phyloP scores from a whole-genome alignment of 2,888 invertebrate genomes.

The Malachius bipustulatus region DNA sequence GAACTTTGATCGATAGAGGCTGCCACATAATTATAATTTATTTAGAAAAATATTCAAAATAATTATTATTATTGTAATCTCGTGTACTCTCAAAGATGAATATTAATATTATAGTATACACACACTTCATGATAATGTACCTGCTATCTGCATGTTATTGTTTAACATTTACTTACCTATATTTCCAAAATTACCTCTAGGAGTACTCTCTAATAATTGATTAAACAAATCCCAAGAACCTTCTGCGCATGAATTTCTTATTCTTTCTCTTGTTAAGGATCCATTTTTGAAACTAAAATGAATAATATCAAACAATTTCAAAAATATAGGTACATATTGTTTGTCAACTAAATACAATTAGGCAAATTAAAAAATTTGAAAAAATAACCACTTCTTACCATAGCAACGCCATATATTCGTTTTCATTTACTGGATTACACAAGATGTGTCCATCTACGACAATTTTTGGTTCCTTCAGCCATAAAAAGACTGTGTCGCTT shows the following conservation, averaged over 20 bases:
- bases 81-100: too few relatives aligned
- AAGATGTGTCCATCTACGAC: constrained; percentile 75
- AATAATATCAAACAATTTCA: constrained; percentile 1
- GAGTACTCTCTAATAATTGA: constrained; percentile 66
- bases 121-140: too few relatives aligned
- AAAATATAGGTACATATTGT: too few relatives aligned
- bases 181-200: constrained; percentile 87
- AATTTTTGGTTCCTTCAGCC: constrained; percentile 54
- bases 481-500: constrained; percentile 83
- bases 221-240: constrained; percentile 78
- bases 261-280: constrained; percentile 77
- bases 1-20: too few relatives aligned
- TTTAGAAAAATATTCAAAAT: too few relatives aligned
- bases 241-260: constrained; percentile 60
- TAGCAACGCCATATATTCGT: constrained; percentile 78
- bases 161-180: constrained; percentile 54
- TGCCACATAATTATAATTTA: too few relatives aligned
- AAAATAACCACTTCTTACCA: constrained; percentile 45
- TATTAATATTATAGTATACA: too few relatives aligned
- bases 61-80: too few relatives aligned
- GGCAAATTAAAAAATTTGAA: neutral
- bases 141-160: too few relatives aligned
- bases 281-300: constrained; percentile 75
- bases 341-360: constrained; percentile 1
- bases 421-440: constrained; percentile 67